Evolutionary conservation across 2,113 vertebrate genomes (phyloP), one percentile per base, ranked within the genome.

Genomic region (Pseudopodoces humilis): DNA sequence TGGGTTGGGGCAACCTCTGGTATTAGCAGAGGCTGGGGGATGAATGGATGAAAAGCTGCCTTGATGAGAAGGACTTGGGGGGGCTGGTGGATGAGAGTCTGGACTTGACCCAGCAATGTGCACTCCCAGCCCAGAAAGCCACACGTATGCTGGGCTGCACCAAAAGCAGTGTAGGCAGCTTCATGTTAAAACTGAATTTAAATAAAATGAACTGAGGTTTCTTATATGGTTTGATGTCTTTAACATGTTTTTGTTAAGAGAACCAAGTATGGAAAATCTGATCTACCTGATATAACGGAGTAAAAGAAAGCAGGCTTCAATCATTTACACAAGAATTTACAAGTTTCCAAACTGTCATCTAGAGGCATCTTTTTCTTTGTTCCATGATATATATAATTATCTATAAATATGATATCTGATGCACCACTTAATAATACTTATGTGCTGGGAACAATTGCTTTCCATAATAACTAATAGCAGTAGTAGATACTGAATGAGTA

Each of bases 91-190:
- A 20, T 23, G 23, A 28, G 27, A 81, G 7, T 27, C 22, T 44
- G 44, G 27, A 28, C 33, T 1, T 44, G 33, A 52, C 2, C 33
- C 52, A 6, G 8, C 10, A 1, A 10, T 7, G 31, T 5, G 37
- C 7, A 39, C 21, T 18, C 4, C 0, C 22, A 65, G 7, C 27
- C 18, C 33, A 37, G 52, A 39, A 16, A 52, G 9, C 12, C 44
- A 52, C 8, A 33, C 0, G 0, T 65, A 2, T 24, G 13, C 52
- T 65, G 59, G 7, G 33, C 27, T 74, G 27, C 27, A 33, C 1
- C 7, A 1, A 28, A 14, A 65, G 2, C 18, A 9, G 5, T 0
- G 0, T 33, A 18, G 19, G 2, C 59, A 88, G 22, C 16, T 67
- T 71, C 56, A 19, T 90, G 27, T 33, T 90, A 83, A 70, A 86